A percentile compares a stretch with the other conserved stretches of the same genome.
Conservation (phyloP, 2,888 invertebrate species). For the Elmis aenea region DNA sequence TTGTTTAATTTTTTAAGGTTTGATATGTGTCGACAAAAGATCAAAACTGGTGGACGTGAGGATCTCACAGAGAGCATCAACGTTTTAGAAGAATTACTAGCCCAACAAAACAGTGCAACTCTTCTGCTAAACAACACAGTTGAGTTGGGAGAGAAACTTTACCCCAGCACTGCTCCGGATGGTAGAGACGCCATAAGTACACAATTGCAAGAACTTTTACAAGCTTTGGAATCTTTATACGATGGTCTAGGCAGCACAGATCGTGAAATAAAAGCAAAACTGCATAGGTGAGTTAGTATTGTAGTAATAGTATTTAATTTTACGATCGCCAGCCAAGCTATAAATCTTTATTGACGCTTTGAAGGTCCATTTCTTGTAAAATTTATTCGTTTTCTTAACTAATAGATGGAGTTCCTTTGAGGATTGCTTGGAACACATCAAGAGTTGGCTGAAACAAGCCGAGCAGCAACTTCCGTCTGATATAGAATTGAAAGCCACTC, state of each 20-base stretch:
- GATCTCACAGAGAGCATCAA: conserved; percentile 66
- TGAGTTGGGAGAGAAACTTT: conserved; percentile 84
- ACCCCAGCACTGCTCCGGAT: conserved; percentile 78
- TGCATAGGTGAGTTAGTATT: conserved; percentile 50
- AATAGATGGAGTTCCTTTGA: conserved; percentile 83
- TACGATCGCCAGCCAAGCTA: too few relatives aligned
- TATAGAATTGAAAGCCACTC: conserved; percentile 74
- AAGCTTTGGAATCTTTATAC: conserved; percentile 74
- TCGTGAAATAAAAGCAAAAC: conserved; percentile 75
- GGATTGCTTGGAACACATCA: conserved; percentile 73
- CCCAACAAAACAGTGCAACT: conserved; percentile 70
- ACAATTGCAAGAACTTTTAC: conserved; percentile 79
- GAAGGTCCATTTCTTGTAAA: too few relatives aligned
- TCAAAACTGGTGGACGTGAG: conserved; percentile 60
- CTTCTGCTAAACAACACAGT: conserved; percentile 76
- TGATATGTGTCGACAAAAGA: conserved; percentile 60
- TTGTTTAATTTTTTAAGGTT: conserved; percentile 60
- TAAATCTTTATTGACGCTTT: too few relatives aligned
- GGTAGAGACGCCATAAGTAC: conserved; percentile 80
- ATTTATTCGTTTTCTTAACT: neutral
- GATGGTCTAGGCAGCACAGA: conserved; percentile 75
- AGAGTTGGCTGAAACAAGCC: conserved; percentile 71
- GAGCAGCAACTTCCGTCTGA: conserved; percentile 73
- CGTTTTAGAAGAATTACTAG: conserved; percentile 66
- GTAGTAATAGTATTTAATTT: neutral